Evolutionary conservation across 2,797 vertebrate species (phyloP).

Genomic region (Hybognathus amarus): DNA sequence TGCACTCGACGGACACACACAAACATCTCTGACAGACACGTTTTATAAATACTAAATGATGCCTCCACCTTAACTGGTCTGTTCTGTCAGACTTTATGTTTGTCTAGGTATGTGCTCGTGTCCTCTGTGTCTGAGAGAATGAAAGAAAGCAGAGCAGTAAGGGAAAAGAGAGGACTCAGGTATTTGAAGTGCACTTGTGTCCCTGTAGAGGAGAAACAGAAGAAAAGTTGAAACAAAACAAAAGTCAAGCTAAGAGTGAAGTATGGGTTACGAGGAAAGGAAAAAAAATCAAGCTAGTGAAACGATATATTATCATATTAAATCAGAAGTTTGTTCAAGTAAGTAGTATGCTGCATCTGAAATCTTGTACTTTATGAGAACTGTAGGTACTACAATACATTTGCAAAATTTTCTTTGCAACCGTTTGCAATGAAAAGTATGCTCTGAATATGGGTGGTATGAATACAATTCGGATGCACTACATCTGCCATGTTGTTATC

Average conservation of each 20-base stretch:
- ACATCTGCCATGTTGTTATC: too few relatives aligned
- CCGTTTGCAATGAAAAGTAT: not conserved
- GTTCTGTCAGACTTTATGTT: slow-evolving; percentile 20
- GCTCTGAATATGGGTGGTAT: not conserved
- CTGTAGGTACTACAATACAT: too few relatives aligned
- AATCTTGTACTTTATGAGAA: too few relatives aligned
- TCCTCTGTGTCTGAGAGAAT: slow-evolving; percentile 27
- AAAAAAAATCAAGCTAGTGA: not conserved
- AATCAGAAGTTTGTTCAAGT: not conserved
- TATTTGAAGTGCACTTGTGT: slow-evolving; percentile 23
- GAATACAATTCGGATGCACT: too few relatives aligned
- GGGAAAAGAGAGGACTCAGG: not conserved
- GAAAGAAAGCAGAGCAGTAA: not conserved
- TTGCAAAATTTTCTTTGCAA: not conserved
- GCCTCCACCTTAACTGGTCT: slow-evolving; percentile 14
- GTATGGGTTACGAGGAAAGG: not conserved
- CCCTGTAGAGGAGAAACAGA: slow-evolving; percentile 8
- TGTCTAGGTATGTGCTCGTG: slow-evolving; percentile 19
- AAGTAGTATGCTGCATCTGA: not conserved
- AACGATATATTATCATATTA: not conserved
- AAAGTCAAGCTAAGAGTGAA: not conserved
- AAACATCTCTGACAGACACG: not conserved
- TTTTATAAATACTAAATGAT: slow-evolving; percentile 48
- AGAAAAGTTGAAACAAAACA: slow-evolving; percentile 7
- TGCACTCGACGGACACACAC: not conserved